These are phyloP conservation scores for Tetraodon nigroviridis DNA, from an alignment of 2,113 vertebrate genomes.

Conservation along the genomic window DNA sequence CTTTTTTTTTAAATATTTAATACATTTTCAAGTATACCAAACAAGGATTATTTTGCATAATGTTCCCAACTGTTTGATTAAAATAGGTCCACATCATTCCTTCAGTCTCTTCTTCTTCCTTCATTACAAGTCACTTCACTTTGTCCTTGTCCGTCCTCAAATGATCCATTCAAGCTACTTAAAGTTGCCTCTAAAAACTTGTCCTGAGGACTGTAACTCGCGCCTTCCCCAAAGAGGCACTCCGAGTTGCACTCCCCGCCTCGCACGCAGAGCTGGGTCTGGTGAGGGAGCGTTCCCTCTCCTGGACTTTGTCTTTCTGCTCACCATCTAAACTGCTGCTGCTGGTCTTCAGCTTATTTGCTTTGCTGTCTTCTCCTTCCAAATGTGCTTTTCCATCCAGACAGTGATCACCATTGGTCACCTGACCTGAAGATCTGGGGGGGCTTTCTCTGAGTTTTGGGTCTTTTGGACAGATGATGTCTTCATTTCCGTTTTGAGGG, in stretches of 20 bases:
- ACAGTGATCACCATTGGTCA: background rate
- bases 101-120: constrained; percentile 11
- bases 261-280: constrained; percentile 25
- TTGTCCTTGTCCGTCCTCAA: constrained; percentile 21
- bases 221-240: constrained; percentile 56
- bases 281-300: constrained; percentile 15
- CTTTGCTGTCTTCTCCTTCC: constrained; percentile 5
- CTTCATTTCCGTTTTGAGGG: constrained; percentile 9
- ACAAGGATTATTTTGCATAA: background rate
- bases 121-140: constrained; percentile 11
- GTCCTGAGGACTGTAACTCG: constrained; percentile 69
- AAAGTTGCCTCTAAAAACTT: constrained; percentile 61
- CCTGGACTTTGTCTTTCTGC: constrained; percentile 15
- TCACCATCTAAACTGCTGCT: constrained; percentile 29
- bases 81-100: constrained; percentile 18
- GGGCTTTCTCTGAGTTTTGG: constrained; percentile 17
- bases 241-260: constrained; percentile 15
- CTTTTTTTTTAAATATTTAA: constrained; percentile 18
- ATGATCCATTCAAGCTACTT: constrained; percentile 24
- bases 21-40: constrained; percentile 40
- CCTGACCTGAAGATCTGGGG: constrained; percentile 1
- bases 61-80: constrained; percentile 34
- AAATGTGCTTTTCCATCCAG: constrained; percentile 3
- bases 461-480: constrained; percentile 5
- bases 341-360: constrained; percentile 17